These are phyloP conservation scores for Lasiurus borealis DNA, from an alignment of 2,113 vertebrate genomes.

Conservation along the genomic window DNA sequence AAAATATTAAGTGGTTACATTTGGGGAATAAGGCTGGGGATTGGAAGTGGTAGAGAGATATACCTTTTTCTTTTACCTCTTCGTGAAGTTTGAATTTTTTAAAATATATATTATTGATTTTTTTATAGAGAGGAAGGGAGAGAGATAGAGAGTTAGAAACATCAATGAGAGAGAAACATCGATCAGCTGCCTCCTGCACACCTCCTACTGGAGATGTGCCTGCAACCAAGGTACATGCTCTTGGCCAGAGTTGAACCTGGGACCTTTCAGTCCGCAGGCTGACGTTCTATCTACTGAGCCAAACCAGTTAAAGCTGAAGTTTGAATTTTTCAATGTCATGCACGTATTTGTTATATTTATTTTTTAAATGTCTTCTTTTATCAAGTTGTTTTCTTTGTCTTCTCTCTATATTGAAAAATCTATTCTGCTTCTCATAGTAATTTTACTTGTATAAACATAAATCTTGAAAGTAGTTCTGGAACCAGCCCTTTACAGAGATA, in stretches of 20 bases:
- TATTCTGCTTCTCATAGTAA: background rate
- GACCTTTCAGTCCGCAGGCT: no score
- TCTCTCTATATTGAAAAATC: background rate
- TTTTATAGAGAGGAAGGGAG: no score
- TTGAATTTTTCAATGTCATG: slow-evolving; percentile 16
- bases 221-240: no score
- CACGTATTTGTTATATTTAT: background rate
- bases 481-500: background rate
- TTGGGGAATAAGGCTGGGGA: background rate
- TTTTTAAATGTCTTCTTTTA: slow-evolving; percentile 30
- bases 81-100: background rate
- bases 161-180: no score
- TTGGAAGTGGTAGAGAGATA: slow-evolving; percentile 12
- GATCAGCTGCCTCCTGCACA: no score
- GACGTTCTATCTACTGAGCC: no score
- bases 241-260: no score
- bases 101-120: no score
- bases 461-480: slow-evolving; percentile 25
- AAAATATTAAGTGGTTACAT: slow-evolving; percentile 18
- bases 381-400: background rate
- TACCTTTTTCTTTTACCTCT: slow-evolving; percentile 8
- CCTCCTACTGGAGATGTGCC: no score
- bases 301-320: background rate
- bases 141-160: no score
- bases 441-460: background rate